Conservation (phyloP, 2,797 vertebrate genomes). For the Sebastes miniatus region DNA sequence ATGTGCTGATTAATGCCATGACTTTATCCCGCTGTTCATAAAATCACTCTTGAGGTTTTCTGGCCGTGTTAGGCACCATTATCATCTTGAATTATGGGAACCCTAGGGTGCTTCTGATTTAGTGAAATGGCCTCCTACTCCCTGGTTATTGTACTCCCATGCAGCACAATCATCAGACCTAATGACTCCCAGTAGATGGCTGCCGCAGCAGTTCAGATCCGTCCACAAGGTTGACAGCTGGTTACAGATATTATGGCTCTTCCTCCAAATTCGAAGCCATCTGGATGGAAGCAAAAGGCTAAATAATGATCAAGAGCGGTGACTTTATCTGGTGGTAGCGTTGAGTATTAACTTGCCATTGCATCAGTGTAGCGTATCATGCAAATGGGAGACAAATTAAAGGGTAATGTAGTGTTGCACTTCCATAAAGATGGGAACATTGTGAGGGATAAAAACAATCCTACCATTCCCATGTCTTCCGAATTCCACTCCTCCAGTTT, state of each 20-base stretch:
- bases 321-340: not conserved
- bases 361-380: not conserved
- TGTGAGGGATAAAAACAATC: not conserved
- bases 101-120: conserved; percentile 36
- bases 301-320: not conserved
- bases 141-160: conserved; percentile 38
- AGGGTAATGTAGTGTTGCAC: not conserved
- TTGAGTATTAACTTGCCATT: not conserved
- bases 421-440: not conserved
- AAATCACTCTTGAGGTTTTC: conserved; percentile 34
- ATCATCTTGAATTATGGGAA: conserved; percentile 45
- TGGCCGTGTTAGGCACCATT: conserved; percentile 23
- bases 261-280: conserved; percentile 12
- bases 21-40: conserved; percentile 29
- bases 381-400: not conserved
- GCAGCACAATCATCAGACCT: conserved; percentile 41
- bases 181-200: conserved; percentile 42
- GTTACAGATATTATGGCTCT: conserved; percentile 9
- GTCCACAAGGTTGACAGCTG: conserved; percentile 33
- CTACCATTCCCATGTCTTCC: not conserved
- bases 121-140: conserved; percentile 41
- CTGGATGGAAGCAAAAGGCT: not conserved
- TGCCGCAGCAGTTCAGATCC: conserved; percentile 12
- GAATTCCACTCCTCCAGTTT: not conserved
- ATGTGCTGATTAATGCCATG: conserved; percentile 30